Evolutionary conservation across 2,888 invertebrate species (phyloP).

Genomic region (Auanema sp.): DNA sequence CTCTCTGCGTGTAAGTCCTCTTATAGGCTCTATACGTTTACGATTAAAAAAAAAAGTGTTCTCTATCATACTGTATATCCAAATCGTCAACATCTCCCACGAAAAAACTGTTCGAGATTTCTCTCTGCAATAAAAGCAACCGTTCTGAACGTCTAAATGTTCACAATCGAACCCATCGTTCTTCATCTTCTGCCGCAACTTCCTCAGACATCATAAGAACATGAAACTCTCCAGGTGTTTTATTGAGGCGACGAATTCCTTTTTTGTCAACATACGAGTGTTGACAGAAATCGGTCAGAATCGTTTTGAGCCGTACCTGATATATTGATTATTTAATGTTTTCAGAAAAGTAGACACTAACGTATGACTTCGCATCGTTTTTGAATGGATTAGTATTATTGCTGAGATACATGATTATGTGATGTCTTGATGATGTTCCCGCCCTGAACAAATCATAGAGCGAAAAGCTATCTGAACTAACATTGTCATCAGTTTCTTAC

Average conservation of each 20-base stretch:
- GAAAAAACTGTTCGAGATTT: conserved; percentile 10
- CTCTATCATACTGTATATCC: conserved; percentile 17
- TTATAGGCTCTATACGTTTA: conserved; percentile 18
- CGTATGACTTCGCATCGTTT: conserved; percentile 9
- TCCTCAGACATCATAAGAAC: conserved; percentile 9
- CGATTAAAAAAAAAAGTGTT: neutral
- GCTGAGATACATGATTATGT: conserved; percentile 24
- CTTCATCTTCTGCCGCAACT: conserved; percentile 6
- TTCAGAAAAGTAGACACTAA: conserved; percentile 4
- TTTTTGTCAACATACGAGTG: conserved; percentile 13
- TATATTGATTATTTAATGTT: too few relatives aligned
- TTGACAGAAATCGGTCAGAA: conserved; percentile 16
- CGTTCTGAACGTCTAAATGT: neutral
- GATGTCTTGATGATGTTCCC: conserved; percentile 19
- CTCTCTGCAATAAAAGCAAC: neutral
- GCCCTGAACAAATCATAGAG: conserved; percentile 10
- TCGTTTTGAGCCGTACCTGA: conserved; percentile 1
- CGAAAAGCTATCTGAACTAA: conserved; percentile 7
- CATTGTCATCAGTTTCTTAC: conserved; percentile 19
- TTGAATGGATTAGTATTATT: conserved; percentile 19
- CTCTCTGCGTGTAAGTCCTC: conserved; percentile 20
- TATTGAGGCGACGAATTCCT: conserved; percentile 12
- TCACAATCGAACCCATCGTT: conserved; percentile 9
- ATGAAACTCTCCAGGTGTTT: conserved; percentile 22
- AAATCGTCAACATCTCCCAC: conserved; percentile 11